A percentile compares a stretch with the other conserved stretches of the same genome.
These are phyloP conservation scores for Periophthalmus modestus DNA, from an alignment of 2,113 vertebrate species.

Conservation along the genomic window DNA sequence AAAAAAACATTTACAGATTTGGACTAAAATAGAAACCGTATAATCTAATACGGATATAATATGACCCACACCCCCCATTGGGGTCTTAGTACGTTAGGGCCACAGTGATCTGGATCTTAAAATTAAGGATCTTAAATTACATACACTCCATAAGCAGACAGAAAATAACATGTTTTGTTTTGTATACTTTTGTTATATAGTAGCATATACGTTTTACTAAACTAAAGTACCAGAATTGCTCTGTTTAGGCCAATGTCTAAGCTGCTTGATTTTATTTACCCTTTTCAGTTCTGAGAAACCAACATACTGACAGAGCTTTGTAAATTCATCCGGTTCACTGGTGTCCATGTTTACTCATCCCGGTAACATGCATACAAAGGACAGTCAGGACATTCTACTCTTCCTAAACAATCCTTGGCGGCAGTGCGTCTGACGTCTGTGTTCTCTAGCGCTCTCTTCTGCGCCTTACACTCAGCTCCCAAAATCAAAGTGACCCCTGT, in stretches of 20 bases:
- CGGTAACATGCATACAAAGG: conserved; percentile 28
- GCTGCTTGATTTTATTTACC: not conserved
- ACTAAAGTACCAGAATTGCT: not conserved
- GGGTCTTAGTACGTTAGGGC: not conserved
- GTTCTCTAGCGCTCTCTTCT: conserved; percentile 46
- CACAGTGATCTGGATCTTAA: too few relatives aligned
- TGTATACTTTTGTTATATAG: too few relatives aligned
- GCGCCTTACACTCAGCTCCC: conserved; percentile 67
- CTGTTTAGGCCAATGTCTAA: not conserved
- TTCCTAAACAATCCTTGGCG: conserved; percentile 61
- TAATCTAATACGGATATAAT: too few relatives aligned
- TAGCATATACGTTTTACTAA: too few relatives aligned
- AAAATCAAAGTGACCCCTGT: conserved; percentile 72
- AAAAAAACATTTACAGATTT: too few relatives aligned
- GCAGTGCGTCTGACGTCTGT: conserved; percentile 25
- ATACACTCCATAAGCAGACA: too few relatives aligned
- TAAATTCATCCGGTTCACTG: conserved; percentile 14
- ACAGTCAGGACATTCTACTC: conserved; percentile 44
- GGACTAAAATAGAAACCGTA: too few relatives aligned
- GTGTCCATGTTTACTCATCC: conserved; percentile 39
- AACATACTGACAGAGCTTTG: conserved; percentile 39
- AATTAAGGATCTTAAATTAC: not conserved
- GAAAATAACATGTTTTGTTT: too few relatives aligned
- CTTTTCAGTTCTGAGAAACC: conserved; percentile 19
- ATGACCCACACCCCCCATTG: too few relatives aligned